Base-by-base conservation (phyloP, 2,888 invertebrate genomes). In the Cosmopolites sordidus region DNA sequence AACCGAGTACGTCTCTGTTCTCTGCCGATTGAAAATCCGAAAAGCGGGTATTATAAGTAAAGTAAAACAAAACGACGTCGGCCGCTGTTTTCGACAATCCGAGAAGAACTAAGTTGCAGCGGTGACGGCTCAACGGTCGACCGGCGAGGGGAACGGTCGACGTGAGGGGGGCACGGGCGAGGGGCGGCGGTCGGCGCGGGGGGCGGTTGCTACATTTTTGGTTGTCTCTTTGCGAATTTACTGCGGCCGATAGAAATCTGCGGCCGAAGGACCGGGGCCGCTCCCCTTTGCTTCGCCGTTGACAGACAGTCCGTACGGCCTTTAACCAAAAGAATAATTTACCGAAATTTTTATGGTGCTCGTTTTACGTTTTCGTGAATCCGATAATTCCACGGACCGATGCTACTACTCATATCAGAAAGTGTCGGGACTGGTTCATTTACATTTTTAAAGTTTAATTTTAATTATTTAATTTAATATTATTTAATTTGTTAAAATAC, bases 201-300 rank as follows among this genome's bases (percentile, higher is more conserved):
- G 60, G 55, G 37, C 44, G 48, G 61, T 60, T 62, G 64, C 62
- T 64, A 65, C 64, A 66, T 65, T 64, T 56, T 56, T 65, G 64
- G 63, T 64, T 65, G 64, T 66, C 64, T 64, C 56, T 64, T 64
- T 56, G 61, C 62, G 63, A 66, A 72, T 72, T 72, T 72, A 72
- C 69, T 67, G 67, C 69, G 63, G 50, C 65, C 67, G 72, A 72
- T 72, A 71, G 68, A 67, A 69, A 72, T 72, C 72, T 71, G 67
- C 66, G 57, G 60, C 63, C 63, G 63, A 60, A 60, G 56, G 63
- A 52, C 56, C 56, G 44, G 51, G 30, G 11, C 51, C 48, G 56
- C 38, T 54, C 45, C 54, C 49, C 45, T 40, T 40, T 30, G 17
- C 40, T 30, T 29, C 44, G 46, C 14, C 33, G 43, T 52, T 54